Conservation (phyloP, 2,797 vertebrate species). For the Nothura maculosa region DNA sequence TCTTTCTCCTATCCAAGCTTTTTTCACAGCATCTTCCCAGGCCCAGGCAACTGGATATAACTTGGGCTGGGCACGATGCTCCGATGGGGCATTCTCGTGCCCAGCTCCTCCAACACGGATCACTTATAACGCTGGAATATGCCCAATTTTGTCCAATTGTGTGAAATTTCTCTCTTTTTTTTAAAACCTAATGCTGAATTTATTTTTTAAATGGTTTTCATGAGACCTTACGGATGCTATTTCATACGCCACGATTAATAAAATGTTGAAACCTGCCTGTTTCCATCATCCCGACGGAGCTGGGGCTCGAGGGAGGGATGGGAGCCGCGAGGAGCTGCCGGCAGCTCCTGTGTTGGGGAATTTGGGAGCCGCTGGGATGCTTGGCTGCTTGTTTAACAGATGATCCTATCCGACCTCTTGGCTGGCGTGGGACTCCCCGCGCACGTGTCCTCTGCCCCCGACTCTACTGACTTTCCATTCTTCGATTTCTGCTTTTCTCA, state of each 20-base stretch:
- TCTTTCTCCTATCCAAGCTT: neutral
- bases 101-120: neutral
- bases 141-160: constrained; percentile 22
- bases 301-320: neutral
- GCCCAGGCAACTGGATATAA: neutral
- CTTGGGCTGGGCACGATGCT: neutral
- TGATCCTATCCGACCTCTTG: neutral
- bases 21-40: neutral
- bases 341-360: neutral
- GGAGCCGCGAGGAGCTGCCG: neutral
- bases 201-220: constrained; percentile 66
- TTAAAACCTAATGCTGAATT: constrained; percentile 56
- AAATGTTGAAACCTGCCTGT: constrained; percentile 49
- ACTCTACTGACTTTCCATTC: neutral
- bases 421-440: neutral
- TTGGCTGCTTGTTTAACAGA: neutral
- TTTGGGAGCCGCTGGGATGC: rapidly evolving
- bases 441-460: neutral
- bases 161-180: constrained; percentile 7
- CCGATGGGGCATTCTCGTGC: neutral
- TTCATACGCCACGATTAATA: constrained; percentile 78
- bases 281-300: neutral
- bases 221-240: constrained; percentile 67
- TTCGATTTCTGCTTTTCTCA: neutral
- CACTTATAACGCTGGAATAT: neutral